Percentiles rank a stretch among this genome's conserved stretches.
Evolutionary conservation across 2,888 invertebrate genomes (phyloP).

Genomic region (Rhogogaster chlorosoma): DNA sequence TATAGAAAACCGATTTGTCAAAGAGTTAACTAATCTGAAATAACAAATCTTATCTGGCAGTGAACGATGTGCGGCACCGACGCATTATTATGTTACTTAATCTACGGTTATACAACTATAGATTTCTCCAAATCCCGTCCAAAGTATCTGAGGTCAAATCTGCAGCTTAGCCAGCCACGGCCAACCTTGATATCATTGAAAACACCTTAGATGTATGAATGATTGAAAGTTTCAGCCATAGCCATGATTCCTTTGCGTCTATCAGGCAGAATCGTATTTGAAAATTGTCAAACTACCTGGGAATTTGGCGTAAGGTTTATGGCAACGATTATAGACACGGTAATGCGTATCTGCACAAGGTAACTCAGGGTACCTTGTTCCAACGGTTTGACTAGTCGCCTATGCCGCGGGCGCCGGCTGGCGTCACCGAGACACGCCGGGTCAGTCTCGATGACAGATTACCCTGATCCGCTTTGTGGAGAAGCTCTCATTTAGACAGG

Average conservation of each 20-base stretch:
- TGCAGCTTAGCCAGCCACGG: not conserved
- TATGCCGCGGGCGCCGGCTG: conserved; percentile 71
- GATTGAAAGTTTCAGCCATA: not conserved
- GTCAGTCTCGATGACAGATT: conserved; percentile 77
- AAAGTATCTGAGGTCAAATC: not conserved
- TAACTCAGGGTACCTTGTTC: conserved; percentile 52
- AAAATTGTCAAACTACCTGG: not conserved
- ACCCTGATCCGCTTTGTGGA: conserved; percentile 76
- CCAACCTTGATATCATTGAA: not conserved
- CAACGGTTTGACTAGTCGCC: conserved; percentile 67
- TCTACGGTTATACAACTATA: not conserved
- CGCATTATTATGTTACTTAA: not conserved
- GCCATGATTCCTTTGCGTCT: not conserved
- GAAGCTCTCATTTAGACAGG: conserved; percentile 76
- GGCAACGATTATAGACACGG: not conserved
- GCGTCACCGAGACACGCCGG: conserved; percentile 69
- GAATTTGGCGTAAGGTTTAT: not conserved
- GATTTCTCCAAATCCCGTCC: not conserved
- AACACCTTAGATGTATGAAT: not conserved
- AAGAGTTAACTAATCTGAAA: not conserved
- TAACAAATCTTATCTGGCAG: conserved; percentile 14
- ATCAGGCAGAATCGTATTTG: not conserved
- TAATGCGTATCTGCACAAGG: conserved; percentile 1
- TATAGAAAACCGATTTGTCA: conserved; percentile 17
- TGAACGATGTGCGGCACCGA: not conserved